Conservation (phyloP, 2,888 invertebrate species). For the Scaptomyza polygonia region DNA sequence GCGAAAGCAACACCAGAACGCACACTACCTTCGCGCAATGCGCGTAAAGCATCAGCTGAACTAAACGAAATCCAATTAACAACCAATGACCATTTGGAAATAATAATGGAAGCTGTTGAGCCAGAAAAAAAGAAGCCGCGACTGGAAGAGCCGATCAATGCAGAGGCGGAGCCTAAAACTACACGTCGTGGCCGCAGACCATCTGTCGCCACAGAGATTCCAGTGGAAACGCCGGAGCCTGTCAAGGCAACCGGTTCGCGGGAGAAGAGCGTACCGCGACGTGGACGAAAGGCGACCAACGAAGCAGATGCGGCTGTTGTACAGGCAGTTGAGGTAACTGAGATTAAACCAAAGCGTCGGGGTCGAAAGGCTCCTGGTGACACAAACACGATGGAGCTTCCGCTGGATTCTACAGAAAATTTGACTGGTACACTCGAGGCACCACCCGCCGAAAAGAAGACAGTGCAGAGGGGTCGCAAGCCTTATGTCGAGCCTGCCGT, state of each 20-base stretch:
- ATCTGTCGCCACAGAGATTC: constrained; percentile 5
- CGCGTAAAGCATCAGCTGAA: constrained; percentile 52
- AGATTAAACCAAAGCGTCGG: constrained; percentile 31
- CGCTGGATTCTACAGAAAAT: constrained; percentile 17
- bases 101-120: constrained; percentile 26
- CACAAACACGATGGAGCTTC: neutral
- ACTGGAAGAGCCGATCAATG: neutral
- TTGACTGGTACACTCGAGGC: constrained; percentile 11
- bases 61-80: constrained; percentile 2
- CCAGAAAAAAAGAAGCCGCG: constrained; percentile 14
- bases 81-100: constrained; percentile 1
- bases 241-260: constrained; percentile 8
- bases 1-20: constrained; percentile 17
- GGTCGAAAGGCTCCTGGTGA: constrained; percentile 33
- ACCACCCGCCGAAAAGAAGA: constrained; percentile 14
- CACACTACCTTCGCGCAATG: constrained; percentile 16
- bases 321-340: constrained; percentile 1
- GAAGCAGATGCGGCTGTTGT: constrained; percentile 7
- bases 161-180: neutral
- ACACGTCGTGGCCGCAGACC: constrained; percentile 41
- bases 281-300: constrained; percentile 35
- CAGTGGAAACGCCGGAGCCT: neutral
- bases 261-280: constrained; percentile 20
- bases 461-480: constrained; percentile 47
- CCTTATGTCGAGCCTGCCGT: constrained; percentile 30